A percentile compares a stretch with the other conserved stretches of the same genome.
Conservation (phyloP, 1,140 invertebrate species). For the Steinernema khuongi region DNA sequence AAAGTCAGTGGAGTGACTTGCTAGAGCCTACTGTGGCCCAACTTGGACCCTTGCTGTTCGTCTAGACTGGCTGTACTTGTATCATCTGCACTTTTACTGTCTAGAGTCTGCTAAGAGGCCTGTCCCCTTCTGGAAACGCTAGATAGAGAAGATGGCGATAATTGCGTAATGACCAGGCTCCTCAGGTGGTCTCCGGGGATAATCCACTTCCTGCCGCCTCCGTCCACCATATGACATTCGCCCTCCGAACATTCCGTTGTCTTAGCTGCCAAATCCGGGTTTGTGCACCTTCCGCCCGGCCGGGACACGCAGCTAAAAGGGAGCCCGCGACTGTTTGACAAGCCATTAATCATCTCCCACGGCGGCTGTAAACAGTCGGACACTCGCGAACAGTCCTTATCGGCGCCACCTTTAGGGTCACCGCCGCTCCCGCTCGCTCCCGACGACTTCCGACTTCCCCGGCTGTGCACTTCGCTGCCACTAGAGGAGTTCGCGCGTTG, state of each 20-base stretch:
- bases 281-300: neutral
- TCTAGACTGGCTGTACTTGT: too few species aligned
- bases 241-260: too few species aligned
- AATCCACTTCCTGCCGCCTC: too few species aligned
- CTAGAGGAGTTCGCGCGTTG: neutral
- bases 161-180: too few species aligned
- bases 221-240: too few species aligned
- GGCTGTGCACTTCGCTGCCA: neutral
- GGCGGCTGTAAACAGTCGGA: neutral
- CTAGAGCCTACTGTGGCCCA: neutral
- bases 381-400: neutral
- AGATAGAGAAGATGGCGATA: too few species aligned
- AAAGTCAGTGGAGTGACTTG: neutral
- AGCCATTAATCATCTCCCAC: conserved; percentile 3
- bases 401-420: neutral
- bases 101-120: too few species aligned
- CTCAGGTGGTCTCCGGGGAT: too few species aligned
- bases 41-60: neutral
- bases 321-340: neutral
- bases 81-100: too few species aligned
- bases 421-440: neutral
- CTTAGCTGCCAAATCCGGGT: neutral
- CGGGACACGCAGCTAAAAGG: neutral
- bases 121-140: too few species aligned
- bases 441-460: neutral